These are phyloP conservation scores for Aleiodes alternator DNA, from an alignment of 2,888 invertebrate genomes.

Conservation along the genomic window DNA sequence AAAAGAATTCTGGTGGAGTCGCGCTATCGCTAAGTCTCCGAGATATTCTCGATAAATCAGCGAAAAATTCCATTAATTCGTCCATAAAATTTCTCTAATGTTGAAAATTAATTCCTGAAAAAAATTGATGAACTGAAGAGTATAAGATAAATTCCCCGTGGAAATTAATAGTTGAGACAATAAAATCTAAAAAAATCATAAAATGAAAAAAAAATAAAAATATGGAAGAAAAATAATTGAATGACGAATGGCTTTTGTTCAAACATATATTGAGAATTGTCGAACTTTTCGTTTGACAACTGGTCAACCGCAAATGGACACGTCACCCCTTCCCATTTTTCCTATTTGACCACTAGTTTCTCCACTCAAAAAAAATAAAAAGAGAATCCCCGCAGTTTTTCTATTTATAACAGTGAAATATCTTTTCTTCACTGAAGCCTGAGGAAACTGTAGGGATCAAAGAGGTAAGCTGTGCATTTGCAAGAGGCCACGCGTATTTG, in stretches of 20 bases:
- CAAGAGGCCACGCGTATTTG: conserved; percentile 61
- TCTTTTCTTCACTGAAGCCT: conserved; percentile 26
- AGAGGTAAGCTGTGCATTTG: conserved; percentile 67
- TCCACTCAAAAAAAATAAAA: conserved; percentile 36
- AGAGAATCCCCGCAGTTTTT: conserved; percentile 51
- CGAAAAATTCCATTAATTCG: too few relatives aligned
- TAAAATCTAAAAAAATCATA: too few relatives aligned
- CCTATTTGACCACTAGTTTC: conserved; percentile 64
- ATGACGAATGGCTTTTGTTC: background rate
- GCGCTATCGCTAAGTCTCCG: too few relatives aligned
- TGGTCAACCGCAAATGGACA: conserved; percentile 75
- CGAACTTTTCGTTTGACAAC: conserved; percentile 59
- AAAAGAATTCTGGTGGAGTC: too few relatives aligned
- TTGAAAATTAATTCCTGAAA: too few relatives aligned
- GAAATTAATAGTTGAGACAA: too few relatives aligned
- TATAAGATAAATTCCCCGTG: too few relatives aligned
- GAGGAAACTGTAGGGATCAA: conserved; percentile 59
- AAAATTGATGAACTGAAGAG: too few relatives aligned
- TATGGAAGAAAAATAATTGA: background rate
- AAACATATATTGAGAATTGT: conserved; percentile 28
- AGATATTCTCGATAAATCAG: too few relatives aligned
- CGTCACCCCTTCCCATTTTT: conserved; percentile 72
- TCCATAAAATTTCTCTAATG: too few relatives aligned
- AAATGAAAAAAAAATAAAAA: too few relatives aligned
- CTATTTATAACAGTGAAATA: conserved; percentile 55